Base-by-base conservation (phyloP, 2,888 invertebrate species). In the Macroteleia sp. region DNA sequence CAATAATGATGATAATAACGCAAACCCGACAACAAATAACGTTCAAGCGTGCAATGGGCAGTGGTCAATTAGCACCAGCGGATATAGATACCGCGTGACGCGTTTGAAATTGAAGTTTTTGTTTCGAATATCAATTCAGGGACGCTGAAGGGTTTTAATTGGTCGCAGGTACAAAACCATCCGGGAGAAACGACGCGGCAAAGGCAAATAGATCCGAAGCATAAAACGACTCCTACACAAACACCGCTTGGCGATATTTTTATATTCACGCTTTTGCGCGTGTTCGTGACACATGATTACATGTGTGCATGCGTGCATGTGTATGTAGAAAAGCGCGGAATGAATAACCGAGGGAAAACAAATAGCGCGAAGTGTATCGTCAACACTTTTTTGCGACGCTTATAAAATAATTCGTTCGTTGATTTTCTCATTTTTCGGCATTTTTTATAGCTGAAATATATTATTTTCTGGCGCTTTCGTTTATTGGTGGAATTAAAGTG, bases 61-160 rank as follows among this genome's bases (percentile, higher is more conserved):
- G 86, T 85, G 87, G 88, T 88, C 88, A 89, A 89, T 89, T 90
- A 90, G 88, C 87, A 86, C 83, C 80, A 77, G 81, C 81, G 75
- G 74, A 74, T 74, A 74, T 66, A 66, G 79, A 66, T 67, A 76
- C 71, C 80, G 80, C 82, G 71, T 82, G 88, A 88, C 86, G 85
- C 84, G 85, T 82, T 82, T 88, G 88, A 87, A 89, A 89, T 89
- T 89, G 89, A 86, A 88, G 86, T 90, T 89, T 89, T 89, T 89
- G 87, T 88, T 88, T 88, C 87, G 86, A 86, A 88, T 88, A 88
- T 88, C 89, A 88, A 89, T 89, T 89, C 87, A 83, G 82, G 78
- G 82, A 83, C 84, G 84, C 81, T 85, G 84, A 86, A 87, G 83
- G 83, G 83, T 87, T 88, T 89, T 87, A 87, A 88, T 90, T 89